These are phyloP conservation scores for Alexandromys fortis DNA, from an alignment of 2,113 vertebrate species.

Conservation along the genomic window DNA sequence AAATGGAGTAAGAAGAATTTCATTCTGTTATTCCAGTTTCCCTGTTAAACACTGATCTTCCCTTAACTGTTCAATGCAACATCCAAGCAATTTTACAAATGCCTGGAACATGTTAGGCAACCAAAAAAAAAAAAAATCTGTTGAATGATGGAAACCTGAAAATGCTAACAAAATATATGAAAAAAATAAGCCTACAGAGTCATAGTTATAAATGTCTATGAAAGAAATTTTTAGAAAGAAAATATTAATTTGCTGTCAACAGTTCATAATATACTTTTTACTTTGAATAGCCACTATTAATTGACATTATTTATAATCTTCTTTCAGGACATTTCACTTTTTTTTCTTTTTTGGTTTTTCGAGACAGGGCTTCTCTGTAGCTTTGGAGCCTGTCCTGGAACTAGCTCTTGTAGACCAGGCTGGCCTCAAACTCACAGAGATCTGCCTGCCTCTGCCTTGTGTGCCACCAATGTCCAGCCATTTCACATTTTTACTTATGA, in stretches of 20 bases:
- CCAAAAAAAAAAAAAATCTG: conserved; percentile 26
- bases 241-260: not conserved
- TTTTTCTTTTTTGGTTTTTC: no score
- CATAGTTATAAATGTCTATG: not conserved
- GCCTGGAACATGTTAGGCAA: not conserved
- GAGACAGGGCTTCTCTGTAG: no score
- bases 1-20: conserved; percentile 31
- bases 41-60: not conserved
- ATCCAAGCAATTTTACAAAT: conserved; percentile 1
- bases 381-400: no score
- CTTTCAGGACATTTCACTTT: not conserved
- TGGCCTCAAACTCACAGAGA: no score
- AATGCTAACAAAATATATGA: not conserved
- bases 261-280: not conserved
- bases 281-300: not conserved
- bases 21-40: not conserved
- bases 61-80: not conserved
- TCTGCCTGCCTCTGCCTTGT: no score
- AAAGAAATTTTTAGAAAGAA: not conserved
- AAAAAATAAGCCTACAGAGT: conserved; percentile 35
- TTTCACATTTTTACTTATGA: conserved; percentile 2
- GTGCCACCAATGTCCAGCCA: no score
- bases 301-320: not conserved
- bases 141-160: conserved; percentile 20
- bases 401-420: no score